A percentile compares a stretch with the other conserved stretches of the same genome.
Evolutionary conservation across 37 sponge, comb jelly and placozoan species (phyloP).

Genomic region (Cladorhizidae sp.): DNA sequence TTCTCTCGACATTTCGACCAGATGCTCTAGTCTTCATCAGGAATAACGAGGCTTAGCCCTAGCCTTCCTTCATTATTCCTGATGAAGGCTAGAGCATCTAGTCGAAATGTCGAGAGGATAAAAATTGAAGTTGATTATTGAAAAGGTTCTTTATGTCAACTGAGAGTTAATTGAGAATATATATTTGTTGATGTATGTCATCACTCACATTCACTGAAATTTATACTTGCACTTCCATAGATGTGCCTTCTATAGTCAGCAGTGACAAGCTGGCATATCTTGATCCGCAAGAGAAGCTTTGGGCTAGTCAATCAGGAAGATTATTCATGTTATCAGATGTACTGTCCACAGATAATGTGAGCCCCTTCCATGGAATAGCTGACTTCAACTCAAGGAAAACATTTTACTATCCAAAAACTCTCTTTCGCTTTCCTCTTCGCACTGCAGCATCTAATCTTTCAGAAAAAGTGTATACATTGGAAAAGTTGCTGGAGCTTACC

Average conservation of each 20-base stretch:
- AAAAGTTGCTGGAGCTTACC: conserved; percentile 24
- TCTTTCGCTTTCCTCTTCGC: conserved; percentile 84
- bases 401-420: conserved; percentile 42
- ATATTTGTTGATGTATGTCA: too few relatives aligned
- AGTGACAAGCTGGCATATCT: conserved; percentile 55
- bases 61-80: too few relatives aligned
- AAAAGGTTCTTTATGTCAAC: too few relatives aligned
- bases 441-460: conserved; percentile 41
- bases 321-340: conserved; percentile 4
- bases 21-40: too few relatives aligned
- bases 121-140: too few relatives aligned
- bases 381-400: conserved; percentile 9
- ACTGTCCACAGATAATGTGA: background rate
- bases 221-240: conserved; percentile 21
- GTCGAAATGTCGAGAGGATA: too few relatives aligned
- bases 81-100: too few relatives aligned
- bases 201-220: too few relatives aligned
- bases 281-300: conserved; percentile 72
- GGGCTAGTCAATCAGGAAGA: conserved; percentile 37
- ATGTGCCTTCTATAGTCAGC: conserved; percentile 75
- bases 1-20: too few relatives aligned
- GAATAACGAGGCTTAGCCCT: too few relatives aligned
- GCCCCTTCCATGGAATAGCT: conserved; percentile 10
- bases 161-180: too few relatives aligned
- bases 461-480: conserved; percentile 20